A percentile compares a stretch with the other conserved stretches of the same genome.
These are phyloP conservation scores for Aspidiotus destructor DNA, from an alignment of 2,888 invertebrate species.

Conservation along the genomic window DNA sequence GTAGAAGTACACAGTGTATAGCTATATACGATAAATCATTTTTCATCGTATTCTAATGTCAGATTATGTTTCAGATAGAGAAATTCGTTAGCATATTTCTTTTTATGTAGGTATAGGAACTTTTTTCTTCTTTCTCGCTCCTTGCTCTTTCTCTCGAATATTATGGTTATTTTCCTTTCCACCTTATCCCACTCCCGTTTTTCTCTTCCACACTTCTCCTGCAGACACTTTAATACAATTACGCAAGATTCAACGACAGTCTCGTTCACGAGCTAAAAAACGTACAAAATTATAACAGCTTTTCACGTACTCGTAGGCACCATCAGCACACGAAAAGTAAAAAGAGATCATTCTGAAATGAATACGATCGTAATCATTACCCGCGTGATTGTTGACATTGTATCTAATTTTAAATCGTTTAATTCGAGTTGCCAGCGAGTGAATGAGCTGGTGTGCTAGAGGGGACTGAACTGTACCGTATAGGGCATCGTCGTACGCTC, in stretches of 20 bases:
- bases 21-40: slow-evolving; percentile 27
- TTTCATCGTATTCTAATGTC: slow-evolving; percentile 33
- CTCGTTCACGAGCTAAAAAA: slow-evolving; percentile 21
- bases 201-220: background rate
- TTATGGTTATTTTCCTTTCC: too few relatives aligned
- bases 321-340: slow-evolving; percentile 7
- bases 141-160: too few relatives aligned
- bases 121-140: background rate
- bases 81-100: slow-evolving; percentile 33
- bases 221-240: slow-evolving; percentile 12
- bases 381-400: slow-evolving; percentile 26
- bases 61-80: slow-evolving; percentile 33
- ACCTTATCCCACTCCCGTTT: background rate
- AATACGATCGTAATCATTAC: slow-evolving; percentile 25
- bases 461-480: too few relatives aligned
- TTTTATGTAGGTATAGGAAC: slow-evolving; percentile 19
- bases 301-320: slow-evolving; percentile 20
- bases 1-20: slow-evolving; percentile 25
- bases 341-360: slow-evolving; percentile 22
- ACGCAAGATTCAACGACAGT: slow-evolving; percentile 21
- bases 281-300: slow-evolving; percentile 26
- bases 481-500: background rate
- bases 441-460: too few relatives aligned
- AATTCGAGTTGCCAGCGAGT: slow-evolving; percentile 11
- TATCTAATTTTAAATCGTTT: slow-evolving; percentile 23